Evolutionary conservation across 2,888 invertebrate genomes (phyloP).

Genomic region (Aproaerema taeniolella): DNA sequence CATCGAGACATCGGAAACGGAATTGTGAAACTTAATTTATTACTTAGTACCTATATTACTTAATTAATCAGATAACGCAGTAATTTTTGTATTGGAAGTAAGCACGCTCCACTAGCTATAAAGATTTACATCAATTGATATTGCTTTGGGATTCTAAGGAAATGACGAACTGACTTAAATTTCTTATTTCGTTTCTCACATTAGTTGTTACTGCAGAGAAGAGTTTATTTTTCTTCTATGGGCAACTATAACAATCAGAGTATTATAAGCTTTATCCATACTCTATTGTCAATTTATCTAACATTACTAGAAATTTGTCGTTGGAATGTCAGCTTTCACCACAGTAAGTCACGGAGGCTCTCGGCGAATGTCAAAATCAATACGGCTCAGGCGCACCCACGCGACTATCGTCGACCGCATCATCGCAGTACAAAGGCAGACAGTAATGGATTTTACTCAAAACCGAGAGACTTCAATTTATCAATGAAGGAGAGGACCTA

Average conservation of each 20-base stretch:
- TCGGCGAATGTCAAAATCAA: conserved; percentile 46
- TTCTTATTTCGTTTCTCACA: too few species aligned
- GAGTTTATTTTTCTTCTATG: too few species aligned
- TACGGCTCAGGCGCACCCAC: conserved; percentile 29
- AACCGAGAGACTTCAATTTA: too few species aligned
- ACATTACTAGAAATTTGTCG: neutral
- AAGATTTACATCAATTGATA: neutral
- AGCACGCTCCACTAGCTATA: neutral
- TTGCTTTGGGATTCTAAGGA: neutral
- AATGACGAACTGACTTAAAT: too few species aligned
- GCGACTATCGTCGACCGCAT: conserved; percentile 6
- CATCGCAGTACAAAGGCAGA: too few species aligned
- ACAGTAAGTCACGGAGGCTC: conserved; percentile 37
- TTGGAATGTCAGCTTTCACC: conserved; percentile 39
- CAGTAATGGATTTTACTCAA: too few species aligned
- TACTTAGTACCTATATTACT: conserved; percentile 10
- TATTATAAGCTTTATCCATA: too few species aligned
- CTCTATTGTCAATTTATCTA: neutral
- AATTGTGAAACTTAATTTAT: conserved; percentile 6
- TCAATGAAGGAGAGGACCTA: too few species aligned
- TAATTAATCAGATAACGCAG: conserved; percentile 8
- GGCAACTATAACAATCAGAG: too few species aligned
- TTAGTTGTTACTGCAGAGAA: too few species aligned
- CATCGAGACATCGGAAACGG: conserved; percentile 7
- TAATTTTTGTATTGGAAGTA: conserved; percentile 10